These are phyloP conservation scores for Myrmophylax atrothorax DNA, from an alignment of 2,113 vertebrate species.

Conservation along the genomic window DNA sequence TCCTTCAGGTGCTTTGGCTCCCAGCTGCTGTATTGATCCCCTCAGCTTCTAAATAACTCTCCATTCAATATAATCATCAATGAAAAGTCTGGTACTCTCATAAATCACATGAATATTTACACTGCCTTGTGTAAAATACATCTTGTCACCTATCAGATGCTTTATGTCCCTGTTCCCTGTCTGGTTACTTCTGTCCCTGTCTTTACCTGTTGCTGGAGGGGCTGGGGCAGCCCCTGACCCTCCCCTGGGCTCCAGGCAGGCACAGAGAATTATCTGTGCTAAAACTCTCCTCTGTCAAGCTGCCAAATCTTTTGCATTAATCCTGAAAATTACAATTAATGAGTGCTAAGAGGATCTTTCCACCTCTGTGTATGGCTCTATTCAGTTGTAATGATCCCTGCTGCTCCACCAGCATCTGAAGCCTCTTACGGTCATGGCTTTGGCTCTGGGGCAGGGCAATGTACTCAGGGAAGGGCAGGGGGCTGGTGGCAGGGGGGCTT, in stretches of 20 bases:
- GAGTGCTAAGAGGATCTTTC: slow-evolving; percentile 61
- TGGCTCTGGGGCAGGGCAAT: neutral
- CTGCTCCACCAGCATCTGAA: neutral
- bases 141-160: neutral
- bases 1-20: neutral
- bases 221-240: neutral
- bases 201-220: neutral
- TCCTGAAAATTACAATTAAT: slow-evolving; percentile 68
- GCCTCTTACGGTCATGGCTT: neutral
- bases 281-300: slow-evolving; percentile 46
- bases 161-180: neutral
- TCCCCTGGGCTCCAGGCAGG: slow-evolving; percentile 1
- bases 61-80: neutral
- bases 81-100: neutral
- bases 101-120: slow-evolving; percentile 26
- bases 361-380: slow-evolving; percentile 29
- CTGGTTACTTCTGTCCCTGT: neutral
- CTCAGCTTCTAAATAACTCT: slow-evolving; percentile 36
- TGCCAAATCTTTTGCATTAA: slow-evolving; percentile 68
- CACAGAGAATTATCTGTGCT: neutral
- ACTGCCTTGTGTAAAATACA: neutral
- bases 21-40: slow-evolving; percentile 3
- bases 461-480: neutral
- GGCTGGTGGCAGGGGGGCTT: neutral
- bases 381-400: slow-evolving; percentile 8